A percentile compares a stretch with the other conserved stretches of the same genome.
Conservation (phyloP, 2,888 invertebrate species). For the Molorchus minor region DNA sequence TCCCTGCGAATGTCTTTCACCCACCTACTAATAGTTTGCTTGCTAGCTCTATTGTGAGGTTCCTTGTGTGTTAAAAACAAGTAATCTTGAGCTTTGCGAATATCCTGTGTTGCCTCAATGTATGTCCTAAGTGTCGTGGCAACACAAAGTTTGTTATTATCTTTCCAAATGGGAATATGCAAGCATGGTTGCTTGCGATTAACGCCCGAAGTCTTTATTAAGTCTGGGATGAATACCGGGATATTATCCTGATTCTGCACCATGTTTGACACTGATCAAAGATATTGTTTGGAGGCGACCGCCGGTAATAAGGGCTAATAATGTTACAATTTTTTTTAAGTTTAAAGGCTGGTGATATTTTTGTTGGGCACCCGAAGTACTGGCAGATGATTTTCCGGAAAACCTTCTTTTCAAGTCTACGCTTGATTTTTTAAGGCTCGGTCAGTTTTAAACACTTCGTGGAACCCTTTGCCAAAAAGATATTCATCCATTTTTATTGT, state of each 20-base stretch:
- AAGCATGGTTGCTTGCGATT: background rate
- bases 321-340: background rate
- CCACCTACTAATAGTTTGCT: conserved; percentile 21
- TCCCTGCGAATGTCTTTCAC: conserved; percentile 15
- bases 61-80: conserved; percentile 23
- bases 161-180: background rate
- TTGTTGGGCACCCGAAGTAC: too few species aligned
- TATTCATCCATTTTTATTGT: conserved; percentile 18
- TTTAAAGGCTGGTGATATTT: too few species aligned
- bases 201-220: background rate
- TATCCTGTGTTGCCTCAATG: background rate
- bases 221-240: background rate
- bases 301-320: background rate
- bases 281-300: background rate
- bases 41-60: conserved; percentile 1
- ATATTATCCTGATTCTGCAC: background rate
- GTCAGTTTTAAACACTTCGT: conserved; percentile 19
- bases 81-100: background rate
- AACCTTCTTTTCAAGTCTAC: conserved; percentile 11
- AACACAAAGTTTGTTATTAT: background rate
- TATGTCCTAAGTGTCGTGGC: background rate
- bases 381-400: too few species aligned
- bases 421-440: conserved; percentile 14
- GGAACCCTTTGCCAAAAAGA: conserved; percentile 7
- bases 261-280: background rate